A percentile compares a stretch with the other conserved stretches of the same genome.
These are phyloP conservation scores for Tiliacea citrago DNA, from an alignment of 2,888 invertebrate genomes.

Conservation along the genomic window DNA sequence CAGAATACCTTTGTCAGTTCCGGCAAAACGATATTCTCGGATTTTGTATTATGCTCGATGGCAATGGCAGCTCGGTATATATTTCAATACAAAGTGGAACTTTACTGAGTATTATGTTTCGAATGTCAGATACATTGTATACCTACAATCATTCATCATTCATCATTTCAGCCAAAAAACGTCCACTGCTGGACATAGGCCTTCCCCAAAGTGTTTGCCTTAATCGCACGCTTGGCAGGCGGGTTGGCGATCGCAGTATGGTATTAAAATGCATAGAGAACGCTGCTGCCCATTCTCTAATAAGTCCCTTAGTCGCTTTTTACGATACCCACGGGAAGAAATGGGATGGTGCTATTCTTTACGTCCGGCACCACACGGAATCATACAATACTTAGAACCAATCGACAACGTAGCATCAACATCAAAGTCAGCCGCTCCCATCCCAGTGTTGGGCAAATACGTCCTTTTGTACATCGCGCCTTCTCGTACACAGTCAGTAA, in stretches of 20 bases:
- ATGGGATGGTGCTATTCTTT: too few relatives aligned
- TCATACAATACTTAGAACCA: neutral
- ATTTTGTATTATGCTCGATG: neutral
- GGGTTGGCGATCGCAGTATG: too few relatives aligned
- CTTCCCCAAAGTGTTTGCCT: too few relatives aligned
- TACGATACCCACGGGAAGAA: too few relatives aligned
- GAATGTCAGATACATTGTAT: neutral
- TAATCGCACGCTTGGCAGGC: too few relatives aligned
- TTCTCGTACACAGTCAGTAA: neutral
- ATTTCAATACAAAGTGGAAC: neutral
- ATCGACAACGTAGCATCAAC: neutral
- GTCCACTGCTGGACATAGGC: too few relatives aligned
- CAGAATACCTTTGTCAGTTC: neutral
- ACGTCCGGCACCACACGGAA: too few relatives aligned
- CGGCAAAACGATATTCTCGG: neutral
- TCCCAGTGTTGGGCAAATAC: neutral
- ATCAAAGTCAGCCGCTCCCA: neutral
- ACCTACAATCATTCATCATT: too few relatives aligned
- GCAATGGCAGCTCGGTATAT: neutral
- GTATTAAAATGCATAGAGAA: too few relatives aligned
- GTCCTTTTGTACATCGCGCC: neutral
- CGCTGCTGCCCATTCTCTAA: too few relatives aligned
- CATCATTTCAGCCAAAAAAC: too few relatives aligned
- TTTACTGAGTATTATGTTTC: neutral
- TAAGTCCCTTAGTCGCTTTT: too few relatives aligned